Evolutionary conservation across 2,797 vertebrate species (phyloP).

Genomic region (Heliangelus exortis): DNA sequence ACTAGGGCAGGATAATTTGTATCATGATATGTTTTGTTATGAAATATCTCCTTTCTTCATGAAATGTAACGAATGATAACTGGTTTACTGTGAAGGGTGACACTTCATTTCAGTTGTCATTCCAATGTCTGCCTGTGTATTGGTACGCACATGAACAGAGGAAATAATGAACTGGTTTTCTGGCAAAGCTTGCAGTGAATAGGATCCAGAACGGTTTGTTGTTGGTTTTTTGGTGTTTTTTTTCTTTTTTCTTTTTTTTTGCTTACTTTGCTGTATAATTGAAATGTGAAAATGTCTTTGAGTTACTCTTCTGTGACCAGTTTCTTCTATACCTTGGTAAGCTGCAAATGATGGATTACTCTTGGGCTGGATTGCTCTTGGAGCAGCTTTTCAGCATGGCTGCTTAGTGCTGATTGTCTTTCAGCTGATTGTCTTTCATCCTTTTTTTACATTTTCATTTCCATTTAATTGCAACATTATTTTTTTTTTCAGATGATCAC

Average conservation of each 20-base stretch:
- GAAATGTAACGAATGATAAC: too few species aligned
- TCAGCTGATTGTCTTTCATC: background rate
- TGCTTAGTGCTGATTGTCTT: background rate
- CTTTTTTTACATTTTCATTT: background rate
- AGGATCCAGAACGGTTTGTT: too few species aligned
- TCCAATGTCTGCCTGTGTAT: background rate
- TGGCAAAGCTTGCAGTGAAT: background rate
- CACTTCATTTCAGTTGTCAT: fast-evolving
- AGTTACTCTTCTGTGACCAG: background rate
- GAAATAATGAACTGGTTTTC: background rate
- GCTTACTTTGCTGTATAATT: background rate
- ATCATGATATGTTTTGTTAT: too few species aligned
- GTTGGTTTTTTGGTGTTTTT: too few species aligned
- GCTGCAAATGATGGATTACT: background rate
- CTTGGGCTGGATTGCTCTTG: background rate
- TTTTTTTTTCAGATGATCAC: background rate
- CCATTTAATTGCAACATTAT: background rate
- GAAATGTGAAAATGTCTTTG: background rate
- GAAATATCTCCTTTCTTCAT: too few species aligned
- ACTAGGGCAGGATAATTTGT: background rate
- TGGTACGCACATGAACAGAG: background rate
- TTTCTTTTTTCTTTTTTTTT: too few species aligned
- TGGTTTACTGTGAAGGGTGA: background rate
- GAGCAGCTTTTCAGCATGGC: background rate
- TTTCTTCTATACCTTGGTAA: fast-evolving